These are phyloP conservation scores for Drosophila buzzatii DNA, from an alignment of 2,888 invertebrate genomes.

Conservation along the genomic window DNA sequence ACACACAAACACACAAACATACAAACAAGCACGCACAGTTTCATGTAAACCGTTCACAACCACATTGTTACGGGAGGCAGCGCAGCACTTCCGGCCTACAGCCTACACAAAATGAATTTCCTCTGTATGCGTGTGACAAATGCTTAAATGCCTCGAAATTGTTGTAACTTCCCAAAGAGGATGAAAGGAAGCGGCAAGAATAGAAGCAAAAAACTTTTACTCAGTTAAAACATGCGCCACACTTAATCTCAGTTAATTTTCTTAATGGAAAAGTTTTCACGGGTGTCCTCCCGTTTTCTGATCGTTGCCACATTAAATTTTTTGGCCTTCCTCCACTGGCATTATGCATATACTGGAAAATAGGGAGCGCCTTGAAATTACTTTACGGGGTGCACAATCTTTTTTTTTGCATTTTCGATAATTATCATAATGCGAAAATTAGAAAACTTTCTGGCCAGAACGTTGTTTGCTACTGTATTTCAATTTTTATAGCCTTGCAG, in stretches of 20 bases:
- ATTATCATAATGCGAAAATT: constrained; percentile 81
- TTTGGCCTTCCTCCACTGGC: constrained; percentile 24
- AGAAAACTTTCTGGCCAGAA: constrained; percentile 67
- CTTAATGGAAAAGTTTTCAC: constrained; percentile 83
- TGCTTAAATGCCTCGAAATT: constrained; percentile 77
- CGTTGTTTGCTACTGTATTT: constrained; percentile 47
- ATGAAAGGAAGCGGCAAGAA: constrained; percentile 11
- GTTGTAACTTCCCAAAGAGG: constrained; percentile 60
- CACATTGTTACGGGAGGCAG: constrained; percentile 31
- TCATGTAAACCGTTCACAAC: constrained; percentile 35
- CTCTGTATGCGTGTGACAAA: constrained; percentile 62
- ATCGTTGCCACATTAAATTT: constrained; percentile 37
- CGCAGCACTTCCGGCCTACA: constrained; percentile 55
- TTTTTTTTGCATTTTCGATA: constrained; percentile 36
- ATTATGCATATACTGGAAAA: constrained; percentile 35
- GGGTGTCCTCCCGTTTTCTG: constrained; percentile 34
- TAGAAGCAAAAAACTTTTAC: constrained; percentile 46
- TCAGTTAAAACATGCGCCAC: constrained; percentile 62
- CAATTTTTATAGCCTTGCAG: constrained; percentile 55
- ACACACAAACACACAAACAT: neutral
- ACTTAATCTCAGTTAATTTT: constrained; percentile 84
- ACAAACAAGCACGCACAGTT: neutral
- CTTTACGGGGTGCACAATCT: constrained; percentile 27
- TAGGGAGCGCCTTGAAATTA: constrained; percentile 36
- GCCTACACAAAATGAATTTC: constrained; percentile 34